Base-by-base conservation (phyloP, 2,888 invertebrate genomes). In the Thymelicus acteon region DNA sequence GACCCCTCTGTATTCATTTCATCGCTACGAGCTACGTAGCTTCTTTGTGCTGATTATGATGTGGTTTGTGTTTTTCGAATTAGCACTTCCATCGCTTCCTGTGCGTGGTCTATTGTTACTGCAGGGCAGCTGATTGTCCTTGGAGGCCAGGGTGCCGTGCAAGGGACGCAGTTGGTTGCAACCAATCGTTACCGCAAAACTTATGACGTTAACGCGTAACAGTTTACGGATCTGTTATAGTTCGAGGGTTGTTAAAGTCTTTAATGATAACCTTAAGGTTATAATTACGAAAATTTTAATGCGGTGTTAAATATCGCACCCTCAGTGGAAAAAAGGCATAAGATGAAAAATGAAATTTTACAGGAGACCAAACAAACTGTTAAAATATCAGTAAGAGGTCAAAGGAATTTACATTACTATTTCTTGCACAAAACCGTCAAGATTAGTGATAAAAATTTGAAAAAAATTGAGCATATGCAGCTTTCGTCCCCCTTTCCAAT, bases 61-160 rank as follows among this genome's bases (percentile, higher is more conserved):
- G 93, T 83, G 92, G 93, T 92, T 91, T 89, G 83, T 90, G 85
- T 86, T 92, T 92, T 90, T 91, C 93, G 87, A 93, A 93, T 93
- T 93, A 93, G 86, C 93, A 92, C 93, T 91, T 91, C 84, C 83
- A 87, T 84, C 80, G 82, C 82, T 90, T 91, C 90, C 89, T 89
- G 85, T 89, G 82, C 76, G 83, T 85, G 81, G 81, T 79, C 84
- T 89, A 89, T 91, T 90, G 89, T 91, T 85, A 81, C 24, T 24
- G 49, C 19, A 49, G n/a, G 47, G n/a, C 73, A 77, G 72, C 75
- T 86, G 83, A 90, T 90, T 86, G 85, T 82, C 78, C 44, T 40
- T 40, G 12, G 44, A 10, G 10, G 44, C 12, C 80, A 76, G 74
- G 73, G 68, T 57, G 69, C 60, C 64, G 10, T 24, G 15, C 15